phyloP scores from a whole-genome alignment of 2,113 vertebrate species.

The Scopus umbretta region DNA sequence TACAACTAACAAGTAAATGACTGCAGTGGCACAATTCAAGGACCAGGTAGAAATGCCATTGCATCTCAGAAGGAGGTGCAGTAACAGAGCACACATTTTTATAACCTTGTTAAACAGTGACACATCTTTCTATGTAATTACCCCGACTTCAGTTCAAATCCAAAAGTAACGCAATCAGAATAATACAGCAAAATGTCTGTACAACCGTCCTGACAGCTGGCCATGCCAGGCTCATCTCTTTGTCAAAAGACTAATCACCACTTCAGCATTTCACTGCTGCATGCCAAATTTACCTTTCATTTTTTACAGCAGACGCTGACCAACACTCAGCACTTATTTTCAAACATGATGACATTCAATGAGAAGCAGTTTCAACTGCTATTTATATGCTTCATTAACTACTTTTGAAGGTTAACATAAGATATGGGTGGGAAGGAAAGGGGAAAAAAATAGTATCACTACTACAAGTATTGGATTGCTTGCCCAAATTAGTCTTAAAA shows the following conservation, averaged over 20 bases:
- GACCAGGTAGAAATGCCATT: background rate
- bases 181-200: background rate
- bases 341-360: background rate
- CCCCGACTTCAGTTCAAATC: background rate
- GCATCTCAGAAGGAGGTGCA: background rate
- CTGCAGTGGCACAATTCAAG: background rate
- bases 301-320: constrained; percentile 6
- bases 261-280: too few species aligned
- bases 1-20: background rate
- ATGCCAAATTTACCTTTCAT: background rate
- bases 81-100: background rate
- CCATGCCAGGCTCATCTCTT: too few species aligned
- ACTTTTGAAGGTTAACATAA: background rate
- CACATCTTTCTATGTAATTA: background rate
- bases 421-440: background rate
- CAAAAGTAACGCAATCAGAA: background rate
- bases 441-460: background rate
- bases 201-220: background rate
- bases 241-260: too few species aligned
- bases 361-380: background rate
- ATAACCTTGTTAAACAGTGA: background rate
- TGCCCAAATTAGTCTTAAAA: background rate
- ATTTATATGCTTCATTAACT: background rate
- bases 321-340: background rate
- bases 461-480: background rate